A percentile compares a stretch with the other conserved stretches of the same genome.
phyloP scores from a whole-genome alignment of 2,113 vertebrate species.

The Elachura formosa region DNA sequence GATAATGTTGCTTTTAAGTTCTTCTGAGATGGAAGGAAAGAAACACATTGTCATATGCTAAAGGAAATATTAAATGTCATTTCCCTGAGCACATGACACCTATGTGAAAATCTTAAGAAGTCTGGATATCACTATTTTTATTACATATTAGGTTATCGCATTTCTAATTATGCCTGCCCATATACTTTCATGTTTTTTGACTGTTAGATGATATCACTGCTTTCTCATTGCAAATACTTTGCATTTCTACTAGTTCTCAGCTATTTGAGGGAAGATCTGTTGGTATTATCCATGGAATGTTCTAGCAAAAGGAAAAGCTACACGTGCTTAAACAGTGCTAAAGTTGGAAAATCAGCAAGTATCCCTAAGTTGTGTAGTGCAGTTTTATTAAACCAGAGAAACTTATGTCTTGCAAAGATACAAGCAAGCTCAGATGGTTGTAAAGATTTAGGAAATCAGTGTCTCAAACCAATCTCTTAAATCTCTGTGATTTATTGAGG shows the following conservation, averaged over 20 bases:
- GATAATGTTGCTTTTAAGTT: background rate
- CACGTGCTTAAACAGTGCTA: background rate
- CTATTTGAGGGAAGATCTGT: background rate
- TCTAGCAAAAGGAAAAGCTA: background rate
- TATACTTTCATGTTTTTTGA: background rate
- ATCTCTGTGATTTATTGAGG: background rate
- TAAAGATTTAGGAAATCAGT: constrained; percentile 10
- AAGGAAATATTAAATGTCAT: background rate
- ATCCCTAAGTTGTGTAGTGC: background rate
- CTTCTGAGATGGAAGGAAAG: background rate
- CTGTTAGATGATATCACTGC: background rate
- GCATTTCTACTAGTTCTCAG: background rate
- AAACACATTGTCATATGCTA: background rate
- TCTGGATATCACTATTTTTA: background rate
- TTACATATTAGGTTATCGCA: background rate
- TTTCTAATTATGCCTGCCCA: background rate
- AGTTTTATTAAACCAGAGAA: background rate
- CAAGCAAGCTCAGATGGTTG: background rate
- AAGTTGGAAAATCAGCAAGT: background rate
- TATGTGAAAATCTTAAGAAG: background rate
- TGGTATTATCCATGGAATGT: background rate
- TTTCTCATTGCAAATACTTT: background rate
- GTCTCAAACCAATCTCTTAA: background rate
- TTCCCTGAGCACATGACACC: background rate
- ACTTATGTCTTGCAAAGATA: background rate